Evolutionary conservation across 2,113 vertebrate species (phyloP).

Genomic region (Otis tarda): DNA sequence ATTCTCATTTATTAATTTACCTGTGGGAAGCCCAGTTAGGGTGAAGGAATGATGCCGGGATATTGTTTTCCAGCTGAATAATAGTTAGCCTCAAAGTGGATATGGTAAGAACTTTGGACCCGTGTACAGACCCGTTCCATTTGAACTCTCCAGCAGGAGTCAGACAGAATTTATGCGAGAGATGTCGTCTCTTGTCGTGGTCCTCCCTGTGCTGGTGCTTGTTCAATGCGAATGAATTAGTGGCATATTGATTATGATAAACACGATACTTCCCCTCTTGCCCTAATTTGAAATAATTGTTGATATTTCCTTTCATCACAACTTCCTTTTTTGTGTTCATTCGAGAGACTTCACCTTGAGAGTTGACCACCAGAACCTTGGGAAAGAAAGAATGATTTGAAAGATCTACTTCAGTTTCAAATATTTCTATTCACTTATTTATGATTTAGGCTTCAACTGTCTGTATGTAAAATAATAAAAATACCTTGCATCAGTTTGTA

Average conservation of each 20-base stretch:
- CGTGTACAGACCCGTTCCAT: slow-evolving; percentile 96
- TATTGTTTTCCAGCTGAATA: slow-evolving; percentile 93
- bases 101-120: slow-evolving; percentile 91
- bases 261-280: slow-evolving; percentile 98
- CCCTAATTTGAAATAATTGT: slow-evolving; percentile 89
- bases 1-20: slow-evolving; percentile 70
- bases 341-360: slow-evolving; percentile 89
- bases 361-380: slow-evolving; percentile 89
- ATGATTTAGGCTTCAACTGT: neutral
- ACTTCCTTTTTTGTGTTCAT: slow-evolving; percentile 86
- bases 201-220: slow-evolving; percentile 99
- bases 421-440: neutral
- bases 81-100: slow-evolving; percentile 95
- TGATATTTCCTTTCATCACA: slow-evolving; percentile 87
- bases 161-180: slow-evolving; percentile 97
- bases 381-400: neutral
- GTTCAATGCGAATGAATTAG: slow-evolving; percentile 94
- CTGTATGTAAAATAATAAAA: neutral
- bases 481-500: neutral
- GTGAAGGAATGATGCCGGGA: slow-evolving; percentile 94
- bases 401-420: neutral
- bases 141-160: slow-evolving; percentile 94
- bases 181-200: slow-evolving; percentile 95
- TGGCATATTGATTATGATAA: slow-evolving; percentile 97
- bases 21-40: slow-evolving; percentile 99